Evolutionary conservation across 1,140 invertebrate genomes (phyloP).

Genomic region (Oscheius sp.): DNA sequence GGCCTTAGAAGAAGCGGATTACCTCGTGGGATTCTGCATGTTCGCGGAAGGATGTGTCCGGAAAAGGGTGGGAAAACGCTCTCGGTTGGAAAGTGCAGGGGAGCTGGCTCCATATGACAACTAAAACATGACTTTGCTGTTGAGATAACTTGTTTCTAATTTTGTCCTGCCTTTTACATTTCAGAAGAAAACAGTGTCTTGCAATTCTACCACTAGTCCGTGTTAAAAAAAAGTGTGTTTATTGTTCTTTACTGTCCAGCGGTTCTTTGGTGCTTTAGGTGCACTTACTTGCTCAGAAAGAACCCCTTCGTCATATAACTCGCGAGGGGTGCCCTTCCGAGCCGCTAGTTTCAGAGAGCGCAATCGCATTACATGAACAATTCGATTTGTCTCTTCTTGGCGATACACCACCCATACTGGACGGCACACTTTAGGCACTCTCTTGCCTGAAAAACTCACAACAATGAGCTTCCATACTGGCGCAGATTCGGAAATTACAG

Average conservation of each 20-base stretch:
- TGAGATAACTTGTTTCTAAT: too few species aligned
- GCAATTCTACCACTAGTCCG: too few species aligned
- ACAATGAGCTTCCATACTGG: constrained; percentile 99
- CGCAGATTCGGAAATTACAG: constrained; percentile 95
- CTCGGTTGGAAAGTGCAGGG: constrained; percentile 92
- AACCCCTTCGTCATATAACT: too few species aligned
- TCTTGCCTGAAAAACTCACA: constrained; percentile 67
- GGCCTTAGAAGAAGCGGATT: neutral
- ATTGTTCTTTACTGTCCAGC: neutral
- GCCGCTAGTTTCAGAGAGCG: neutral
- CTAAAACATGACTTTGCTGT: too few species aligned
- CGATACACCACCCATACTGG: neutral
- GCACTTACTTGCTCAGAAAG: too few species aligned
- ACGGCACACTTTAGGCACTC: neutral
- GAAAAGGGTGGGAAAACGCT: constrained; percentile 94
- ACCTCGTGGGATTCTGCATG: constrained; percentile 89
- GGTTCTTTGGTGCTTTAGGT: neutral
- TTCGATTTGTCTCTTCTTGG: constrained; percentile 1
- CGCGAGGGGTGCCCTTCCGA: neutral
- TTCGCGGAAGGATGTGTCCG: constrained; percentile 98
- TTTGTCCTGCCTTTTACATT: too few species aligned
- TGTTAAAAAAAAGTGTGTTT: constrained; percentile 42
- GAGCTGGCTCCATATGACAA: constrained; percentile 96
- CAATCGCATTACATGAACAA: constrained; percentile 5
- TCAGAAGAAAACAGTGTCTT: too few species aligned